These are phyloP conservation scores for Gordius sp. DNA, from an alignment of 2,888 invertebrate genomes.

Conservation along the genomic window DNA sequence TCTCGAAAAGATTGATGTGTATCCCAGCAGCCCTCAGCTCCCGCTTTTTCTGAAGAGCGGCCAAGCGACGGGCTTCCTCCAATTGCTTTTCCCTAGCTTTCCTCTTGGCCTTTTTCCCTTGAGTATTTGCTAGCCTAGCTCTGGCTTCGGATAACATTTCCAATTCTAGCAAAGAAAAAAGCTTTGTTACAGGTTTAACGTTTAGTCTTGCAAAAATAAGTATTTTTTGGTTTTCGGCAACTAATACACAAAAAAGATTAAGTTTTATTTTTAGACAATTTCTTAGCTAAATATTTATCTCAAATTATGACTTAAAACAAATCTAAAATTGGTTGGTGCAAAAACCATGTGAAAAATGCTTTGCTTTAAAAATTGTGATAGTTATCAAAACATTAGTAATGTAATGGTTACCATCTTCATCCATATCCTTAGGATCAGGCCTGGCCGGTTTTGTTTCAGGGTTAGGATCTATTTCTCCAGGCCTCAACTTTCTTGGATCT, in stretches of 20 bases:
- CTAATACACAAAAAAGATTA: too few species aligned
- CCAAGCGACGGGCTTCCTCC: conserved; percentile 77
- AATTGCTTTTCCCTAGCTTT: conserved; percentile 83
- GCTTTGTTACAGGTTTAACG: neutral
- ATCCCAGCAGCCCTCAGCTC: conserved; percentile 92
- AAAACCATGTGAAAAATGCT: too few species aligned
- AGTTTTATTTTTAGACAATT: too few species aligned
- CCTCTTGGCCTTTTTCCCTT: conserved; percentile 44
- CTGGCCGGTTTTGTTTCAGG: conserved; percentile 97
- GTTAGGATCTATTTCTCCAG: conserved; percentile 97
- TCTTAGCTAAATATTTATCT: too few species aligned
- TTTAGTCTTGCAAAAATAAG: conserved; percentile 11
- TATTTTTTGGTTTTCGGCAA: too few species aligned
- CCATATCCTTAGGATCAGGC: conserved; percentile 98
- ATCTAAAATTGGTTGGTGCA: too few species aligned
- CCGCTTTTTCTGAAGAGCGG: conserved; percentile 81
- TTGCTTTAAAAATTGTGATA: too few species aligned
- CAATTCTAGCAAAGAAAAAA: conserved; percentile 41
- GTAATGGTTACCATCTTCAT: conserved; percentile 91
- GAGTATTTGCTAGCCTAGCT: conserved; percentile 88
- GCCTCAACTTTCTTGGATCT: conserved; percentile 83
- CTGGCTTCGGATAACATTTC: conserved; percentile 98
- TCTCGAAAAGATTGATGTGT: conserved; percentile 21
- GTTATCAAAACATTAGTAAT: too few species aligned
- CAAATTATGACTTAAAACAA: too few species aligned